Percentiles rank a stretch among this genome's conserved stretches.
These are phyloP conservation scores for Turdus rufiventris DNA, from an alignment of 2,113 vertebrate genomes.

Conservation along the genomic window DNA sequence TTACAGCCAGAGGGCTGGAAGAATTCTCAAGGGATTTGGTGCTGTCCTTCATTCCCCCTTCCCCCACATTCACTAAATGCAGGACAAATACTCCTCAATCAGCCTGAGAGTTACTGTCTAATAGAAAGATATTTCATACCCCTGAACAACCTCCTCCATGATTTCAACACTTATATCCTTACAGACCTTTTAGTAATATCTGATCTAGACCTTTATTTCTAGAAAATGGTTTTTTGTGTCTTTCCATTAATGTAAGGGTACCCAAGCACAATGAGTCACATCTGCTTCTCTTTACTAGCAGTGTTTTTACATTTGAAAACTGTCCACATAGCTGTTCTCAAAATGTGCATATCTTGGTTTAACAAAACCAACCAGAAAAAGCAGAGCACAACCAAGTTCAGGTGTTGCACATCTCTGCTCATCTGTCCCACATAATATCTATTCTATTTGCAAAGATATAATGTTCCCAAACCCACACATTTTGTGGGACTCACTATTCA, in stretches of 20 bases:
- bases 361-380: neutral
- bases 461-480: neutral
- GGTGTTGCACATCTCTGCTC: neutral
- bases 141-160: neutral
- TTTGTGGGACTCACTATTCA: neutral
- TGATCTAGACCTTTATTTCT: neutral
- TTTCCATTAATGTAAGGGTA: neutral
- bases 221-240: neutral
- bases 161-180: neutral
- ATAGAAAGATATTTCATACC: neutral
- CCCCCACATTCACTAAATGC: neutral
- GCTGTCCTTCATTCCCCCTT: neutral
- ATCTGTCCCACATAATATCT: neutral
- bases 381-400: neutral
- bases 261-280: neutral
- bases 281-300: neutral
- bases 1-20: neutral
- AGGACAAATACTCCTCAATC: neutral
- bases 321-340: neutral
- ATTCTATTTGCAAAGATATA: neutral
- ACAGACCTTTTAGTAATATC: neutral
- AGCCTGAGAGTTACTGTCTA: neutral
- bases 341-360: neutral
- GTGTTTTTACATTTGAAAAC: neutral
- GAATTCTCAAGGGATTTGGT: neutral